These are phyloP conservation scores for Patella ulyssiponensis DNA, from an alignment of 2,888 invertebrate species.

Conservation along the genomic window DNA sequence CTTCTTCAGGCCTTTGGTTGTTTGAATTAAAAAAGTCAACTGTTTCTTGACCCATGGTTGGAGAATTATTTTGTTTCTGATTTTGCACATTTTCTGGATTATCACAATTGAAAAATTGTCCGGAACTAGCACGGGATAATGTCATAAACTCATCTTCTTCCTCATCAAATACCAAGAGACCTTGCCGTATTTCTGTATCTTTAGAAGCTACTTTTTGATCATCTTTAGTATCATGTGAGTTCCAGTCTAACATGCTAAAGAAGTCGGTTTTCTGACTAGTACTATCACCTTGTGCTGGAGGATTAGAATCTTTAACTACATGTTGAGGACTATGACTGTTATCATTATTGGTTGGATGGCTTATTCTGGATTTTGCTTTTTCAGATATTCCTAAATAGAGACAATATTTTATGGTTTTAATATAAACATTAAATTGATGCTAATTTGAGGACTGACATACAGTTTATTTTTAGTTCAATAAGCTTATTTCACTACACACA, in stretches of 20 bases:
- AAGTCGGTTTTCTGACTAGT: constrained; percentile 37
- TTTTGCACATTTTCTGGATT: not conserved
- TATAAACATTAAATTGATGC: too few species aligned
- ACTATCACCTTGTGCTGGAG: constrained; percentile 10
- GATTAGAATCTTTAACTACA: constrained; percentile 34
- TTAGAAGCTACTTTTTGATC: constrained; percentile 37
- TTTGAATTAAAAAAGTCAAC: too few species aligned
- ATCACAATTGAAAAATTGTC: constrained; percentile 14
- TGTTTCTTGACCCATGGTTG: too few species aligned
- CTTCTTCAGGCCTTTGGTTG: constrained; percentile 22
- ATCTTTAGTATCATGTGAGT: constrained; percentile 27
- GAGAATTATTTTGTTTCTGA: not conserved
- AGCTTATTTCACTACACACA: too few species aligned
- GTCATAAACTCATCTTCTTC: constrained; percentile 62
- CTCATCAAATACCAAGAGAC: constrained; percentile 52
- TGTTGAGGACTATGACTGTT: constrained; percentile 48
- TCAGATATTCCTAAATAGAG: constrained; percentile 58
- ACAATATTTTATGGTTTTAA: too few species aligned
- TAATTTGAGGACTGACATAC: too few species aligned
- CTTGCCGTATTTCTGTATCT: constrained; percentile 41
- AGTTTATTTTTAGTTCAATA: too few species aligned
- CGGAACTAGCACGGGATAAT: constrained; percentile 43
- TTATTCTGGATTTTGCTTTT: constrained; percentile 52
- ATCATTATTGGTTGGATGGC: constrained; percentile 52
- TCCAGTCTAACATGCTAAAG: constrained; percentile 60